Conservation (phyloP, 2,797 vertebrate genomes). For the Acanthornis magna region DNA sequence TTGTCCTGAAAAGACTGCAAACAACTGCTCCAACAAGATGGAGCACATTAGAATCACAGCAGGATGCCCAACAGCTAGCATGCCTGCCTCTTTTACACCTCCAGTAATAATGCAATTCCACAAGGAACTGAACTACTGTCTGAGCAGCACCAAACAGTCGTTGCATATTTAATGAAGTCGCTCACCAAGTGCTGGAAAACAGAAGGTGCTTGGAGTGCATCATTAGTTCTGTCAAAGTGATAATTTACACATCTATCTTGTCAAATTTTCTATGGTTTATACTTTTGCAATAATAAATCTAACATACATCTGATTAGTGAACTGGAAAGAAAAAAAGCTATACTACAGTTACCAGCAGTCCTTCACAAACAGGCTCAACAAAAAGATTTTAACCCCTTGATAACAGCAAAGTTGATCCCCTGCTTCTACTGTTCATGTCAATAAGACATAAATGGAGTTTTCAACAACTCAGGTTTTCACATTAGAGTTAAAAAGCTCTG, state of each 20-base stretch:
- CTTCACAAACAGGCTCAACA: slow-evolving; percentile 62
- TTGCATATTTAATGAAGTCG: slow-evolving; percentile 88
- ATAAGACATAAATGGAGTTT: neutral
- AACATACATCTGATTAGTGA: slow-evolving; percentile 84
- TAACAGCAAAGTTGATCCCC: neutral
- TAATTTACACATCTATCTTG: slow-evolving; percentile 99
- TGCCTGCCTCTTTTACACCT: slow-evolving; percentile 76
- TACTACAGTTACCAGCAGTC: slow-evolving; percentile 58
- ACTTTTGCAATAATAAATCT: slow-evolving; percentile 96
- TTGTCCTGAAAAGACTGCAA: slow-evolving; percentile 81
- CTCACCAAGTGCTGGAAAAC: slow-evolving; percentile 86
- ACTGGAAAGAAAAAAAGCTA: slow-evolving; percentile 75
- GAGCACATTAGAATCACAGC: slow-evolving; percentile 84
- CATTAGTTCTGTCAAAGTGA: slow-evolving; percentile 99
- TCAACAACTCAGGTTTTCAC: neutral
- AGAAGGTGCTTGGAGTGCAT: slow-evolving; percentile 99
- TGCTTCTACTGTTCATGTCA: neutral
- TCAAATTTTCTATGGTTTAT: slow-evolving; percentile 93
- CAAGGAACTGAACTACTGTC: slow-evolving; percentile 84
- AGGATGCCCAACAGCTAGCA: slow-evolving; percentile 80
- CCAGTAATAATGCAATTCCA: slow-evolving; percentile 83
- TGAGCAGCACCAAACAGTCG: slow-evolving; percentile 82
- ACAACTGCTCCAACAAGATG: slow-evolving; percentile 88
- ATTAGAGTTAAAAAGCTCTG: neutral
- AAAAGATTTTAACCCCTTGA: slow-evolving; percentile 71